Percentiles rank a stretch among this genome's conserved stretches.
Evolutionary conservation across 2,888 invertebrate genomes (phyloP).

Genomic region (Harmothoe impar): DNA sequence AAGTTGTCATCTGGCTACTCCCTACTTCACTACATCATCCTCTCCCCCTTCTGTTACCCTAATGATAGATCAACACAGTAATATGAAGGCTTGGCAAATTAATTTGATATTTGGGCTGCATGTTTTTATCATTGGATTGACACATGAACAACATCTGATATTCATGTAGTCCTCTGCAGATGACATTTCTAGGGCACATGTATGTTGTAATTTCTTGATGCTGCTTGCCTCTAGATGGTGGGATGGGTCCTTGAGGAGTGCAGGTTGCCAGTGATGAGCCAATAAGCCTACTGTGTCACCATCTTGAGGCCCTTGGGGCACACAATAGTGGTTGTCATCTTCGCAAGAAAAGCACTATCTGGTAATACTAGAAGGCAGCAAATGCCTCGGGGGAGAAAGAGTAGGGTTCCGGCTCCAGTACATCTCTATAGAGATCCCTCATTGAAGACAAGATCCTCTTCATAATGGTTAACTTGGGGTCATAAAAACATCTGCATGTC

Average conservation of each 20-base stretch:
- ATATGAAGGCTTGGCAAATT: conserved; percentile 14
- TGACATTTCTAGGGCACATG: background rate
- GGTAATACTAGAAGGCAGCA: too few relatives aligned
- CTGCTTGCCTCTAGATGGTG: background rate
- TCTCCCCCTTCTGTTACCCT: background rate
- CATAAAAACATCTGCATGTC: too few relatives aligned
- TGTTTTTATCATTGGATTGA: conserved; percentile 12
- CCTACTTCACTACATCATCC: background rate
- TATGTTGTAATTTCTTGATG: background rate
- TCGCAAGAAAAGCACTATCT: too few relatives aligned
- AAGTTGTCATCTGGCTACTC: too few relatives aligned
- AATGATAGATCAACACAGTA: conserved; percentile 9
- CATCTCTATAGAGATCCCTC: too few relatives aligned
- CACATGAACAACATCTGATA: conserved; percentile 23
- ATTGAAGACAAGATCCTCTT: too few relatives aligned
- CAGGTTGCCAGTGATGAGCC: background rate
- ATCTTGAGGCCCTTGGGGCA: background rate
- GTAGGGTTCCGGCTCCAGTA: too few relatives aligned
- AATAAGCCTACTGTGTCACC: background rate
- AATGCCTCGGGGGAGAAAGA: too few relatives aligned
- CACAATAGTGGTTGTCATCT: background rate
- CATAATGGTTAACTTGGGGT: too few relatives aligned
- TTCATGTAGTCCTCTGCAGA: background rate
- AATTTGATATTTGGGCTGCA: background rate
- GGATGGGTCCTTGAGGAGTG: background rate